These are phyloP conservation scores for Hassar affinis DNA, from an alignment of 2,113 vertebrate species.

Conservation along the genomic window DNA sequence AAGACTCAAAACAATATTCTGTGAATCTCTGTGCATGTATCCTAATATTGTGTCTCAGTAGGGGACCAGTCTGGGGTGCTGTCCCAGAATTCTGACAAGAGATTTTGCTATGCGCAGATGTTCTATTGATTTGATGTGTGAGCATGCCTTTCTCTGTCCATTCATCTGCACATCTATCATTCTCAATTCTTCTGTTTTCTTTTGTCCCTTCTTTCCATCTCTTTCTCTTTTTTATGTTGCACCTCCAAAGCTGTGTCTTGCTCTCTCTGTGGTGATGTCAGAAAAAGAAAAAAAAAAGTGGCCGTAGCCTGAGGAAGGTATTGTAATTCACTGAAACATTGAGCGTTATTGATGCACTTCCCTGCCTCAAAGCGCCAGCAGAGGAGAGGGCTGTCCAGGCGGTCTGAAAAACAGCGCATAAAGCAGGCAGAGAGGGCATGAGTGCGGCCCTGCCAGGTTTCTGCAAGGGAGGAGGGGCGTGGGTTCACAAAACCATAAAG, in stretches of 20 bases:
- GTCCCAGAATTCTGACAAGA: constrained; percentile 34
- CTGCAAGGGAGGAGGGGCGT: not conserved
- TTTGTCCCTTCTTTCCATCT: constrained; percentile 36
- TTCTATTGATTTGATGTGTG: constrained; percentile 37
- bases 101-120: constrained; percentile 34
- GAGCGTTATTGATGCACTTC: constrained; percentile 55
- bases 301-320: constrained; percentile 49
- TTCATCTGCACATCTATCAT: constrained; percentile 17
- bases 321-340: constrained; percentile 60
- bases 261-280: constrained; percentile 42
- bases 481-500: constrained; percentile 40
- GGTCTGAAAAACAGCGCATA: constrained; percentile 51
- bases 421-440: constrained; percentile 44
- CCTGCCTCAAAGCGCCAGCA: constrained; percentile 45
- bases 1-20: constrained; percentile 6
- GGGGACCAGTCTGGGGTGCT: constrained; percentile 13
- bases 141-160: constrained; percentile 15
- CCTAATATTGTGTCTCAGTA: constrained; percentile 30
- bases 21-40: constrained; percentile 4
- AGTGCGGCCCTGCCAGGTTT: constrained; percentile 24
- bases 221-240: constrained; percentile 31
- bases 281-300: constrained; percentile 45
- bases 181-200: constrained; percentile 22
- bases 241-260: constrained; percentile 37
- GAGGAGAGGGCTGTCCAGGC: constrained; percentile 45